Evolutionary conservation across 2,797 vertebrate genomes (phyloP).

Genomic region (Geotrypetes seraphini): DNA sequence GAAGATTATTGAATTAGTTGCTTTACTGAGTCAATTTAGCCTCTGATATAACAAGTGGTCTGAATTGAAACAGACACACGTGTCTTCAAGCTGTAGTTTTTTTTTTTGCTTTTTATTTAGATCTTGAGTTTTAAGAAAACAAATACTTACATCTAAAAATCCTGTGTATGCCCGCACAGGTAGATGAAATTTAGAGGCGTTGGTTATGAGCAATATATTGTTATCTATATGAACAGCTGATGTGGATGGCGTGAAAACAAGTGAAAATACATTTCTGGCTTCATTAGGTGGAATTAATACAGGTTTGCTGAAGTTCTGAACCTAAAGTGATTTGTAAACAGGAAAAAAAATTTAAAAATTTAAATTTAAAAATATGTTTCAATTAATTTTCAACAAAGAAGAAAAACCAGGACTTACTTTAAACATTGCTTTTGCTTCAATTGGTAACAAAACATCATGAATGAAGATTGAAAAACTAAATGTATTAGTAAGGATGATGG

Average conservation of each 20-base stretch:
- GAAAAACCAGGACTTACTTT: conserved; percentile 53
- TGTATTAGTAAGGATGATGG: conserved; percentile 86
- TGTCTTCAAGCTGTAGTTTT: too few species aligned
- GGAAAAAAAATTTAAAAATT: conserved; percentile 18
- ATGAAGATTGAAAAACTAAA: conserved; percentile 84
- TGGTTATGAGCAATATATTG: conserved; percentile 94
- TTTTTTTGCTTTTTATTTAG: too few species aligned
- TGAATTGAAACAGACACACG: too few species aligned
- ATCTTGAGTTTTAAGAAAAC: background rate
- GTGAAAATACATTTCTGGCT: conserved; percentile 86
- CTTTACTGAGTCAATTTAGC: too few species aligned
- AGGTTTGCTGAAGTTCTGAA: conserved; percentile 85
- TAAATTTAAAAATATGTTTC: background rate
- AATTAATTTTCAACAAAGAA: background rate
- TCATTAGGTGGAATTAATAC: conserved; percentile 81
- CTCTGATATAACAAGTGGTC: too few species aligned
- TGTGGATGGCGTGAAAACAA: conserved; percentile 82
- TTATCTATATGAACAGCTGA: conserved; percentile 89
- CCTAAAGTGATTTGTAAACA: conserved; percentile 50
- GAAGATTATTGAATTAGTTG: too few species aligned
- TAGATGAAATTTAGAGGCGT: conserved; percentile 93
- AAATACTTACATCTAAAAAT: conserved; percentile 85
- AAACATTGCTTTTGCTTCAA: conserved; percentile 87
- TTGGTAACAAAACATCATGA: conserved; percentile 83
- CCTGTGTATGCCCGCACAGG: conserved; percentile 93